Conservation (phyloP, 2,797 vertebrate genomes). For the Thalassophryne amazonica region DNA sequence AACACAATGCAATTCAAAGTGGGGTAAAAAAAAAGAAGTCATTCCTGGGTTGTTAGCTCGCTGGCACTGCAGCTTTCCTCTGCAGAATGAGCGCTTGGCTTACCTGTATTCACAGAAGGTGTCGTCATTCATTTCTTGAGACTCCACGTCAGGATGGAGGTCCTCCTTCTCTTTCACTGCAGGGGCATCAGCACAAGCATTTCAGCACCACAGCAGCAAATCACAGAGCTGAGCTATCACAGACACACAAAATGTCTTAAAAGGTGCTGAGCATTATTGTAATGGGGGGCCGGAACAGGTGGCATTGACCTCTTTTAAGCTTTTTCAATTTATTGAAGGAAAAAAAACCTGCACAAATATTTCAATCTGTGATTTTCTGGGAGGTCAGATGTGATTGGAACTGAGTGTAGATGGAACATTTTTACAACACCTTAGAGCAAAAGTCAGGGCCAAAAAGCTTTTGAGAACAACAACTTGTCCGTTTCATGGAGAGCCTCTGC, state of each 20-base stretch:
- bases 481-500: slow-evolving; percentile 25
- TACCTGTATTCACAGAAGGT: slow-evolving; percentile 93
- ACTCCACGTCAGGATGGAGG: slow-evolving; percentile 83
- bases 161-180: slow-evolving; percentile 96
- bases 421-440: neutral
- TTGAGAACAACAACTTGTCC: slow-evolving; percentile 12
- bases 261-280: too few relatives aligned
- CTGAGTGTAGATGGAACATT: slow-evolving; percentile 5
- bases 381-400: neutral
- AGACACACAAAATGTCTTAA: neutral
- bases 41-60: slow-evolving; percentile 11
- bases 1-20: slow-evolving; percentile 24
- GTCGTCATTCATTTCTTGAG: slow-evolving; percentile 85
- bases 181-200: slow-evolving; percentile 27
- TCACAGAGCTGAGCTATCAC: slow-evolving; percentile 17
- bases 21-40: slow-evolving; percentile 6
- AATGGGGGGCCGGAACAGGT: too few relatives aligned
- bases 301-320: too few relatives aligned
- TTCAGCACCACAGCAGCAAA: slow-evolving; percentile 17
- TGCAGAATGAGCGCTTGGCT: slow-evolving; percentile 37
- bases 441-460: slow-evolving; percentile 7
- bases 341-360: too few relatives aligned
- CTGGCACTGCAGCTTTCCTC: slow-evolving; percentile 7
- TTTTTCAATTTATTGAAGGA: too few relatives aligned
- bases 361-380: slow-evolving; percentile 2